phyloP scores from a whole-genome alignment of 2,113 vertebrate genomes.

The Lampris megalopsis region DNA sequence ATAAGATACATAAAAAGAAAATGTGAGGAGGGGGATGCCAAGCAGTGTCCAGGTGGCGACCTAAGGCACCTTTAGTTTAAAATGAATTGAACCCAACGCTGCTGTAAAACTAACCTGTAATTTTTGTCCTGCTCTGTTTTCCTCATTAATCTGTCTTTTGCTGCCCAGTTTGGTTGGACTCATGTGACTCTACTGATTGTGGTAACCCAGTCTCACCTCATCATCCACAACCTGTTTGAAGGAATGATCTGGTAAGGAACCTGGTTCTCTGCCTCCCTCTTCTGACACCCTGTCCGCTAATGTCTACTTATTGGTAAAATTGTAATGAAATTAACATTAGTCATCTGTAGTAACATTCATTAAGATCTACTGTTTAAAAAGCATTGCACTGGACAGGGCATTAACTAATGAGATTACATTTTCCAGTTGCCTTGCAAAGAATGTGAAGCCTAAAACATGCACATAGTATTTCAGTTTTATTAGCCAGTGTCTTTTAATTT shows the following conservation, averaged over 20 bases:
- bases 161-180: conserved; percentile 95
- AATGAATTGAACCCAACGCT: background rate
- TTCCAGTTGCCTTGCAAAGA: background rate
- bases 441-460: background rate
- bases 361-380: background rate
- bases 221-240: conserved; percentile 98
- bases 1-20: no score
- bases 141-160: background rate
- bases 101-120: no score
- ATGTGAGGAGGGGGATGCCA: no score
- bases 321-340: background rate
- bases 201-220: conserved; percentile 97
- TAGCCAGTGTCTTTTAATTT: no score
- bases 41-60: no score
- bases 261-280: background rate
- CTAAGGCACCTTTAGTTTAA: background rate
- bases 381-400: background rate
- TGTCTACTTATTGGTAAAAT: background rate
- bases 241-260: conserved; percentile 96
- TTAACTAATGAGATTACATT: background rate
- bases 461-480: no score
- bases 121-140: no score
- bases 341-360: background rate
- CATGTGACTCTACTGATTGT: conserved; percentile 97
- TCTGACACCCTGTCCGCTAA: background rate